Evolutionary conservation across 2,113 vertebrate genomes (phyloP), one percentile per base, ranked within the genome.

Genomic region (Anseranas semipalmata): DNA sequence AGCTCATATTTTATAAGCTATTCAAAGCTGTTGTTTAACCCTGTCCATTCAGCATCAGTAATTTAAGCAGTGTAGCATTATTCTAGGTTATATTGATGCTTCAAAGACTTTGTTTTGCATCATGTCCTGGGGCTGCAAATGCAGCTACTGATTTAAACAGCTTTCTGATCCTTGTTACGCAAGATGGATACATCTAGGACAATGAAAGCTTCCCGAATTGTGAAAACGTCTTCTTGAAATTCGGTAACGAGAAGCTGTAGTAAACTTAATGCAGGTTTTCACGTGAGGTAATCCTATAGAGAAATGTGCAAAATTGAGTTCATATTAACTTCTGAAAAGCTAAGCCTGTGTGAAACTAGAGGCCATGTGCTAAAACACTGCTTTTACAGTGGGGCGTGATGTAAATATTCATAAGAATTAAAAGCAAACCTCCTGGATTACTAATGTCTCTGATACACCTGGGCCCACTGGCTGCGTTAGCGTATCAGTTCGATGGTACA

Each of bases 1-100:
- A 89, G 74, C 71, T 92, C 6, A 0, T 83, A 17, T 46, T 96
- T 85, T 71, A 18, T 50, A 89, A 76, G 48, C 80, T 82, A 24
- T 74, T 53, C 74, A 67, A 93, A 94, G 76, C 60, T 81, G 76
- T 62, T 56, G 41, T 80, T 96, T 96, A 90, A 94, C 35, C 60
- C 79, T 71, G 46, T 93, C 50, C 50, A 8, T 46, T 63, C 73
- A 84, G 53, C 53, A 27, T 53, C 35, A 43, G 74, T 43, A 52
- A 14, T 82, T 66, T 59, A 45, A 80, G 53, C 0, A 4, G 45
- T 20, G 22, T 56, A 63, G 81, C 37, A 39, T 74, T 81, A 63
- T 86, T 92, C 52, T 53, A 21, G 62, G 67, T 79, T 93, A 71
- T 0, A 0, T 53, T 63, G 50, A 30, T 72, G 45, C 80, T 91